Evolutionary conservation across 2,888 invertebrate genomes (phyloP).

Genomic region (Caprella mutica): DNA sequence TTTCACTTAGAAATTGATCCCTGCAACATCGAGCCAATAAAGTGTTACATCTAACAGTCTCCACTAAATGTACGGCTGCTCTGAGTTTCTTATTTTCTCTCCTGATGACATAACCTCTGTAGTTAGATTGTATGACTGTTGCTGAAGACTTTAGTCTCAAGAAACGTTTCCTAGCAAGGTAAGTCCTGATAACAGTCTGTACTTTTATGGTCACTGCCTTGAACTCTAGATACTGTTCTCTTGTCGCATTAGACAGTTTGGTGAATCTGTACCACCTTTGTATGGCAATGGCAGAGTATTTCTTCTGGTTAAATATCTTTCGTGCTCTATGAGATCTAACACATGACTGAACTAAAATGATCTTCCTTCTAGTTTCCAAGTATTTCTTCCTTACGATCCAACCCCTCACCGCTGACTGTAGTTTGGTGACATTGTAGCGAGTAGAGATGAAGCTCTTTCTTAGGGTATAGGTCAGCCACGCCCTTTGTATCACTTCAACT

Average conservation of each 20-base stretch:
- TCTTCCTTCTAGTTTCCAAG: background rate
- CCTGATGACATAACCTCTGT: slow-evolving; percentile 3
- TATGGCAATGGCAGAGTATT: background rate
- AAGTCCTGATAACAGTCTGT: slow-evolving; percentile 9
- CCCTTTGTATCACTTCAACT: slow-evolving; percentile 2
- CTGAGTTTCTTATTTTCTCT: background rate
- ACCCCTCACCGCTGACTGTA: slow-evolving; percentile 4
- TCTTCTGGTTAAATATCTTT: background rate
- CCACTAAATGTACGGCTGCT: background rate
- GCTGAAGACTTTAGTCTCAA: background rate
- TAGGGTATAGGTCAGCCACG: slow-evolving; percentile 1
- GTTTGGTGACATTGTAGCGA: slow-evolving; percentile 4
- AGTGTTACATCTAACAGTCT: slow-evolving; percentile 7
- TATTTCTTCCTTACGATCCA: background rate
- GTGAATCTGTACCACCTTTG: slow-evolving; percentile 1
- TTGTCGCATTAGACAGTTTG: background rate
- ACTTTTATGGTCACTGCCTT: slow-evolving; percentile 6
- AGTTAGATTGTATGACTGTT: slow-evolving; percentile 11
- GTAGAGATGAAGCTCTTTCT: background rate
- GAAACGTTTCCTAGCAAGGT: slow-evolving; percentile 4
- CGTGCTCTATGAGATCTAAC: background rate
- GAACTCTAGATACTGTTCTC: slow-evolving; percentile 13
- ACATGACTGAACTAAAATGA: background rate
- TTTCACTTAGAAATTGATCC: background rate
- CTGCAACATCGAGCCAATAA: background rate